These are phyloP conservation scores for Peromyscus polionotus DNA, from an alignment of 2,113 vertebrate species.

Conservation along the genomic window DNA sequence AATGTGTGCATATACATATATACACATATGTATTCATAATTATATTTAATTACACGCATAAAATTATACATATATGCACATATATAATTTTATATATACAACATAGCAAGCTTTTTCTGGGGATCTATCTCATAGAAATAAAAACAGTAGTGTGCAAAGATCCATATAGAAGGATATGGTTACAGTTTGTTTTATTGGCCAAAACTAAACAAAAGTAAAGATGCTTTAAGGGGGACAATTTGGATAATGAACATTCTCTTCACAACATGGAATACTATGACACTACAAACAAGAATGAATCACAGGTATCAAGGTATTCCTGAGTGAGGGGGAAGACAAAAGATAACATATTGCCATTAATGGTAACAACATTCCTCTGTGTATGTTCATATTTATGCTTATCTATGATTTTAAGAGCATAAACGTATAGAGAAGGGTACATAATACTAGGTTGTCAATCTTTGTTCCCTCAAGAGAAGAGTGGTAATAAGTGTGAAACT, in stretches of 20 bases:
- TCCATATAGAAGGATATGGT: background rate
- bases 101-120: background rate
- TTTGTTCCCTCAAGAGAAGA: background rate
- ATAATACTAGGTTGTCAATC: background rate
- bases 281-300: background rate
- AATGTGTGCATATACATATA: background rate
- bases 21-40: background rate
- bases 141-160: background rate
- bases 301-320: background rate
- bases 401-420: background rate
- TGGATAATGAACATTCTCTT: constrained; percentile 2
- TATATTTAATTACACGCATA: no score
- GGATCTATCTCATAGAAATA: constrained; percentile 49
- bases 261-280: background rate
- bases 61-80: background rate
- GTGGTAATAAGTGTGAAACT: background rate
- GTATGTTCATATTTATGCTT: background rate
- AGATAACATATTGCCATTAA: background rate
- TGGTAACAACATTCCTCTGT: background rate
- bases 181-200: constrained; percentile 25
- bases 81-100: background rate
- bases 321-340: constrained; percentile 19
- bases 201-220: constrained; percentile 47
- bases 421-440: background rate
- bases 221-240: background rate